phyloP scores from a whole-genome alignment of 2,888 invertebrate genomes.

The Odontocolon sp. region DNA sequence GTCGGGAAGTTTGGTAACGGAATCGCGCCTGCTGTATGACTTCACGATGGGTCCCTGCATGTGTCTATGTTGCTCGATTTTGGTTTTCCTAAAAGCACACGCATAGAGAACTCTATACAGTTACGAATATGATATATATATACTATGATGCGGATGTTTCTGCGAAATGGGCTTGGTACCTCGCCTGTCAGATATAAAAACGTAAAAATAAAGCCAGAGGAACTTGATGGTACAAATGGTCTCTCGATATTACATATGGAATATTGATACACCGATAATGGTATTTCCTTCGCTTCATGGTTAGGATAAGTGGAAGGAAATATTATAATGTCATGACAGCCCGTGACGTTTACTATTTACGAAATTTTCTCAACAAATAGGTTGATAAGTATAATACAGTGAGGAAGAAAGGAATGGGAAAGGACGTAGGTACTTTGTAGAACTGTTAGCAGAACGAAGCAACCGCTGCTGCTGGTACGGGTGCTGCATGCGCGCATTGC shows the following conservation, averaged over 20 bases:
- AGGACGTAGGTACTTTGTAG: constrained; percentile 34
- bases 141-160: background rate
- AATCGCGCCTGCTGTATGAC: constrained; percentile 52
- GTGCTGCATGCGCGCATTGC: constrained; percentile 51
- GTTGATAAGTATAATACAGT: constrained; percentile 3
- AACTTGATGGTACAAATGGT: background rate
- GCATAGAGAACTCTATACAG: background rate
- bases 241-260: constrained; percentile 5
- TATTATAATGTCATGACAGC: constrained; percentile 16
- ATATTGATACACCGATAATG: constrained; percentile 11
- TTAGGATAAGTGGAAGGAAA: background rate
- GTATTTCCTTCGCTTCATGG: background rate
- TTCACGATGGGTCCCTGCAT: constrained; percentile 4
- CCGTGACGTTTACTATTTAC: constrained; percentile 13
- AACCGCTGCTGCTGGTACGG: constrained; percentile 34
- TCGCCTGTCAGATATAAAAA: background rate
- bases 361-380: background rate
- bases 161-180: background rate
- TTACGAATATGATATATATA: background rate
- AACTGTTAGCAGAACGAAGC: constrained; percentile 41
- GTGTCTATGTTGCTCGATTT: background rate
- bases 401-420: background rate
- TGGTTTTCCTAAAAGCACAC: constrained; percentile 2
- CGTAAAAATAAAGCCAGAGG: background rate
- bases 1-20: constrained; percentile 43